Percentiles rank a stretch among this genome's conserved stretches.
These are phyloP conservation scores for Nothocercus julius DNA, from an alignment of 2,113 vertebrate genomes.

Conservation along the genomic window DNA sequence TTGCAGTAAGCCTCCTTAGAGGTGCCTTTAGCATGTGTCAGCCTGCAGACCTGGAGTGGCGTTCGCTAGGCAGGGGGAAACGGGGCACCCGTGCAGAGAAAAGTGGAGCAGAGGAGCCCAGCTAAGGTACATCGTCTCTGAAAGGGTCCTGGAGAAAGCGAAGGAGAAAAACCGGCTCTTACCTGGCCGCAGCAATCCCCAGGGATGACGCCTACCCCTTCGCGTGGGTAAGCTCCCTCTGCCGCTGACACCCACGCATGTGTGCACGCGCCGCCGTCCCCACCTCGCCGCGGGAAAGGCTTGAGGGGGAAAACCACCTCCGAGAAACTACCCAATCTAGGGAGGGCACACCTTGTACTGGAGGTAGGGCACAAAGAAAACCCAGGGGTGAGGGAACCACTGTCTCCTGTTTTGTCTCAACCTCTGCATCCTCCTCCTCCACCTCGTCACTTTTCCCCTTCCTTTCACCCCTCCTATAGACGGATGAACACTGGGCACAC, in stretches of 20 bases:
- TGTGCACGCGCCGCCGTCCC: not conserved
- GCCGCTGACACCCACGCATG: not conserved
- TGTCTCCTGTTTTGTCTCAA: constrained; percentile 12
- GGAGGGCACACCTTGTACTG: not conserved
- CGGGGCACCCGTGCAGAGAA: not conserved
- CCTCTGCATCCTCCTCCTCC: constrained; percentile 30
- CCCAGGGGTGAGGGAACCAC: not conserved
- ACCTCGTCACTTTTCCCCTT: constrained; percentile 20
- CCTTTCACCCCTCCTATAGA: constrained; percentile 59
- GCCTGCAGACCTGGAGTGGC: not conserved
- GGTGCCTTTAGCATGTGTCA: not conserved
- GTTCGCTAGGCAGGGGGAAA: not conserved
- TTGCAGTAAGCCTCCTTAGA: constrained; percentile 29
- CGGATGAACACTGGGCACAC: constrained; percentile 33
- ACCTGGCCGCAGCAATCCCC: constrained; percentile 50
- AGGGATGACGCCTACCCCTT: not conserved
- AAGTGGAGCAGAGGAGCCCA: not conserved
- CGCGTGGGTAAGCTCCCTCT: constrained; percentile 1
- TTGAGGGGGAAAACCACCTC: not conserved
- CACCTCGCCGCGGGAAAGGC: not conserved
- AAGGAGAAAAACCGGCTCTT: constrained; percentile 47
- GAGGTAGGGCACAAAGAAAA: not conserved
- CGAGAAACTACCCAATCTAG: not conserved
- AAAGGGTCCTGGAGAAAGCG: not conserved
- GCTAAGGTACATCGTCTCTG: not conserved